Base-by-base conservation (phyloP, 2,113 vertebrate genomes). In the Mobula birostris region DNA sequence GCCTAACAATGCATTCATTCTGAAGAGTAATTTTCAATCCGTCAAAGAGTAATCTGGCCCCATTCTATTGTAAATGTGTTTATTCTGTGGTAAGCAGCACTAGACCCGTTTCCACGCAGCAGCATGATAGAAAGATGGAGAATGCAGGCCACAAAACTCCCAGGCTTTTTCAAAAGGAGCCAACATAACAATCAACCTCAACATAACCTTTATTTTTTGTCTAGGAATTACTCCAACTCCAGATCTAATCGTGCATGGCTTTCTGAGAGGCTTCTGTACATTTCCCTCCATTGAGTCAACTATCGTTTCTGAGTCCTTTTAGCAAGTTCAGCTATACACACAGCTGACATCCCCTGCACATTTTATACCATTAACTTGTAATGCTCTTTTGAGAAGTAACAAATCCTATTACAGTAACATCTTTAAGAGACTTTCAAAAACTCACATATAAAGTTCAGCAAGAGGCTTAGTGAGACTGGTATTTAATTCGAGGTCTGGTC, bases 1-100 rank as follows among this genome's bases (percentile, higher is more conserved):
- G 95, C 94, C 95, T 95, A 96, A 96, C 94, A 96, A 96, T 96
- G 96, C 95, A 95, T 95, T 94, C 95, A 95, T 95, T 96, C 95
- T n/a, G 95, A 94, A 95, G 96, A 97, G 95, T 95, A 94, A 95
- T 96, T 96, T 94, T 95, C 95, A 95, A 95, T 95, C 95, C 95
- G 95, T 96, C 94, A 95, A 95, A 95, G 94, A 1, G 15, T 21
- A 94, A 95, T 94, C 94, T 88, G 68, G 88, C 21, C 94, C 29
- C 94, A 94, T 94, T 95, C 93, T 94, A 95, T 95, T 95, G 95
- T 94, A 95, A 96, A 96, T 94, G 94, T 48, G 94, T 94, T 94
- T 93, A 48, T 74, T 95, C 95, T 80, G 32, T 21, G 94, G 95
- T 92, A 94, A 94, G 94, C 90, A 2, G 94, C 94, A 94, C 83